Evolutionary conservation across 1,140 invertebrate species (phyloP), one percentile per base, ranked within the genome.

Genomic region (Pogonomyrmex barbatus): DNA sequence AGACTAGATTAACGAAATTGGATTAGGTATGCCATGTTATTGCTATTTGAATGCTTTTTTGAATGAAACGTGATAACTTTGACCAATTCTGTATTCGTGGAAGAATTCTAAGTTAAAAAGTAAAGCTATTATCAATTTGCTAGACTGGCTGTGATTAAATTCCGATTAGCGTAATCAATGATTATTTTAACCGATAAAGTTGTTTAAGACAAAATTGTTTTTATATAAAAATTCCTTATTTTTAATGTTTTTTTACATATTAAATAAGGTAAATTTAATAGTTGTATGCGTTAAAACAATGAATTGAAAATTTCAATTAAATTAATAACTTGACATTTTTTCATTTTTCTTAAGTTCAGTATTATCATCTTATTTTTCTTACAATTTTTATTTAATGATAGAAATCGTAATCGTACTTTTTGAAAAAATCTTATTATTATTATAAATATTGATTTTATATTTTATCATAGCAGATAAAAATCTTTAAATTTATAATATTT

Each of bases 311-410:
- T 24, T 24, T 24, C 24, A 24, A 24, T 24, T 24, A 24, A 24
- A 24, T 24, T 24, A 24, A 24, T 24, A 24, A 24, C 24, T 24
- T 24, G 24, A 24, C 24, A 24, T 24, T 24, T 24, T 24, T 24
- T 24, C 24, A 24, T 24, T 24, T 0, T 24, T 24, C 24, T 24
- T 24, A 24, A 24, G 24, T 56, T 12, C 24, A 24, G 24, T 24
- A 24, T 24, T 24, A 24, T 24, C 5, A 39, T 52, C 30, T 73
- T 33, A 0, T 10, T 1, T 30, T 3, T 30, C 0, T 8, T 2
- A 17, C 60, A 52, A 77, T 62, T 85, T 24, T 78, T 50, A 2
- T 39, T 24, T 65, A 5, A 33, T 33, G 24, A 30, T 70, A 33
- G 14, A 71, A 50, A 33, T 70, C 0, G 30, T 70, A 50, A 33